These are phyloP conservation scores for Pungitius pungitius DNA, from an alignment of 2,113 vertebrate species.

Conservation along the genomic window DNA sequence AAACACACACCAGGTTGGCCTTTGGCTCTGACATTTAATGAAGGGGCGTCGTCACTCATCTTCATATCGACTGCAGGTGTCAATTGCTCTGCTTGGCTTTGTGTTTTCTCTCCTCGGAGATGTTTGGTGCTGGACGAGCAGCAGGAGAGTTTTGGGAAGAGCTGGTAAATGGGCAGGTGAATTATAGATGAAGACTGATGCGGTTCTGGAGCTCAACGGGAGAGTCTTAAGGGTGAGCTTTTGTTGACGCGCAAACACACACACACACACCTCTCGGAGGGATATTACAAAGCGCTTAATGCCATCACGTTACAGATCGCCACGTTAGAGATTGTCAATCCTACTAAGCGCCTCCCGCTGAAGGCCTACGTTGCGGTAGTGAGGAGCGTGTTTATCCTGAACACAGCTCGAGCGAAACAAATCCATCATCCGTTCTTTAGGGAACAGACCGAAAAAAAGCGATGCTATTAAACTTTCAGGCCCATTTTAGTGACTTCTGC, in stretches of 20 bases:
- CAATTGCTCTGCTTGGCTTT: conserved; percentile 49
- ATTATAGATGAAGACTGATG: conserved; percentile 54
- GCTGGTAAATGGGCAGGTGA: conserved; percentile 45
- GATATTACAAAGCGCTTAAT: conserved; percentile 5
- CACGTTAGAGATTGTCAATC: conserved; percentile 56
- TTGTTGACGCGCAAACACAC: conserved; percentile 18
- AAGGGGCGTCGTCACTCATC: background rate
- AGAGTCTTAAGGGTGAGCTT: conserved; percentile 16
- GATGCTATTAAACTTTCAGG: conserved; percentile 56
- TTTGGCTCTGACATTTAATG: conserved; percentile 63
- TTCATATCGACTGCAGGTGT: conserved; percentile 26
- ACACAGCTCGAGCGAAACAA: conserved; percentile 40
- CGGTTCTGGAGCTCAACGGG: conserved; percentile 27
- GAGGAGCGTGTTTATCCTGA: conserved; percentile 55
- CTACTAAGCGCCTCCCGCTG: conserved; percentile 48
- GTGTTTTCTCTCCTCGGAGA: background rate
- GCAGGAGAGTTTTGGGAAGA: conserved; percentile 16
- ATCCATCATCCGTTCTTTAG: conserved; percentile 45
- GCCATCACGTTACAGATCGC: conserved; percentile 44
- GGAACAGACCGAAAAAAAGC: conserved; percentile 33
- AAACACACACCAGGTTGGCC: conserved; percentile 45
- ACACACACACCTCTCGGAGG: conserved; percentile 14
- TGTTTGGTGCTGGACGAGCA: conserved; percentile 24
- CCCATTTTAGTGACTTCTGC: conserved; percentile 60
- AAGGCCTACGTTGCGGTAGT: conserved; percentile 36